Base-by-base conservation (phyloP, 2,113 vertebrate genomes). In the Bufo gargarizans region DNA sequence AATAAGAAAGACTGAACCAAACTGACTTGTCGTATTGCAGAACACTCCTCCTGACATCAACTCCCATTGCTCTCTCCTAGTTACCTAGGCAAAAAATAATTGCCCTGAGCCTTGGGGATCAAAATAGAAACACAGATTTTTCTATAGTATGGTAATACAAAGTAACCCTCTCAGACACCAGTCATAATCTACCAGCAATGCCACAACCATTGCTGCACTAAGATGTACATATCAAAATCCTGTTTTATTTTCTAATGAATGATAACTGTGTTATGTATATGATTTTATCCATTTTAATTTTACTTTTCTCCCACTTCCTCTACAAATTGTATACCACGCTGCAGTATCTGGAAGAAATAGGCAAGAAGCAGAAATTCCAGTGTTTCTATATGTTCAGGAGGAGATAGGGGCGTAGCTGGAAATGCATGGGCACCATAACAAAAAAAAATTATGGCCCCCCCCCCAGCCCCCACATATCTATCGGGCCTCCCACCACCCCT, bases 11-110 rank as follows among this genome's bases (percentile, higher is more conserved):
- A 53, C 71, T 63, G 84, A 86, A 69, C 47, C n/a, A 19, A n/a
- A 79, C 69, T 67, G 85, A 61, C 72, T 77, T 19, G 33, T 33
- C 33, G 33, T 85, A 69, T 50, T n/a, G 53, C 50, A 84, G 71
- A 84, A 45, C 43, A 20, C 58, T 50, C 33, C 45, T 82, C 81
- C 47, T 49, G 59, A 65, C 43, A n/a, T 17, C 56, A 81, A 81
- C 56, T 61, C 78, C 56, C 78, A 10, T 14, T 58, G 16, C 61
- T 67, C 61, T 79, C 77, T 82, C 61, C 61, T 65, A 50, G 81
- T 85, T 85, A 85, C 69, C 71, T 72, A 76, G 83, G 83, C 83
- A 76, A 85, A 74, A 59, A 85, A 85, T 55, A 33, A 74, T 85
- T 56, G 16, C 81, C 47, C 6, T 82, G 45, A 74, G 69, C 67